Evolutionary conservation across 2,113 vertebrate genomes (phyloP).

Genomic region (Manacus vitellinus): DNA sequence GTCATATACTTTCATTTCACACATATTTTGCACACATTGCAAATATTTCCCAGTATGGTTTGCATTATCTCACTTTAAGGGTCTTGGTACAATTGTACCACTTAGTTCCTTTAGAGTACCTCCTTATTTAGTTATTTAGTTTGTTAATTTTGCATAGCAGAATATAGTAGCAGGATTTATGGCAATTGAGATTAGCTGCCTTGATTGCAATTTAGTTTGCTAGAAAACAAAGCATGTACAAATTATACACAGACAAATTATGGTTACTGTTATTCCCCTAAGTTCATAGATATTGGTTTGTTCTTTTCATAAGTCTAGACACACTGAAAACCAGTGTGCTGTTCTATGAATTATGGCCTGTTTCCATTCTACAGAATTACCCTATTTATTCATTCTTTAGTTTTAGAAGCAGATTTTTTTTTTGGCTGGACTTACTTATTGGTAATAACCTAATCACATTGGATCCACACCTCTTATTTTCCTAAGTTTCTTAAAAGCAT

Average conservation of each 20-base stretch:
- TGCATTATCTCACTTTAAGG: neutral
- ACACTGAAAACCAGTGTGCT: neutral
- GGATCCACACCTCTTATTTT: neutral
- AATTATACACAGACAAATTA: neutral
- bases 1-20: neutral
- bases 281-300: neutral
- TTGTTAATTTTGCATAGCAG: neutral
- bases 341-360: neutral
- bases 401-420: neutral
- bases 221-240: neutral
- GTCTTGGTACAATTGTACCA: neutral
- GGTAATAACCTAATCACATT: neutral
- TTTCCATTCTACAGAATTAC: neutral
- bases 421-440: neutral
- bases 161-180: neutral
- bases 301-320: neutral
- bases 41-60: neutral
- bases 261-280: neutral
- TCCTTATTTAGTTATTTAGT: neutral
- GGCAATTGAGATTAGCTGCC: neutral
- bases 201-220: neutral
- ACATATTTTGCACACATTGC: neutral
- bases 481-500: neutral
- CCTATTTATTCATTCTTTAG: neutral
- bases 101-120: neutral